Percentiles rank a stretch among this genome's conserved stretches.
Evolutionary conservation across 2,888 invertebrate genomes (phyloP).

Genomic region (Belgica antarctica): DNA sequence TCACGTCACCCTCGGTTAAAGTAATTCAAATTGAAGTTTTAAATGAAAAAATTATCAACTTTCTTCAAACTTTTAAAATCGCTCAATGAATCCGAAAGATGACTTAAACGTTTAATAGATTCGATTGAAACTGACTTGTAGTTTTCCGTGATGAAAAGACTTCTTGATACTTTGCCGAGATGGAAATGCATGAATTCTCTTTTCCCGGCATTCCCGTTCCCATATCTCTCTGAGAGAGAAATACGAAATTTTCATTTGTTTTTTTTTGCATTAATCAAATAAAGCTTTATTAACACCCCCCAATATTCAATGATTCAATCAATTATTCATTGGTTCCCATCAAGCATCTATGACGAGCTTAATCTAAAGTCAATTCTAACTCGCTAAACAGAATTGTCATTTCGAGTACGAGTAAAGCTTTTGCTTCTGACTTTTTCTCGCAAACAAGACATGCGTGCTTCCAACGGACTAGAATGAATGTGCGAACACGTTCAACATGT

Average conservation of each 20-base stretch:
- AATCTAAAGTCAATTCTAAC: too few species aligned
- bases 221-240: background rate
- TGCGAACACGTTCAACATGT: slow-evolving; percentile 13
- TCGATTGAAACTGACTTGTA: slow-evolving; percentile 3
- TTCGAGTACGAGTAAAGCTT: too few species aligned
- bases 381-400: too few species aligned
- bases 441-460: slow-evolving; percentile 17
- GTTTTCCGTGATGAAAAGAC: slow-evolving; percentile 10
- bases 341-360: too few species aligned
- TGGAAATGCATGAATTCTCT: slow-evolving; percentile 2
- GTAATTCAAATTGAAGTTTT: too few species aligned
- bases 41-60: background rate
- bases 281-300: too few species aligned
- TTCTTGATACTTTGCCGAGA: background rate
- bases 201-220: background rate
- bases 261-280: too few species aligned
- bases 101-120: slow-evolving; percentile 22
- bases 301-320: too few species aligned
- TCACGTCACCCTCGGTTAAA: too few species aligned
- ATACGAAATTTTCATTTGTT: background rate
- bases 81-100: background rate
- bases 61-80: slow-evolving; percentile 12
- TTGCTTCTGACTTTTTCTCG: too few species aligned
- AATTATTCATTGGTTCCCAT: too few species aligned
- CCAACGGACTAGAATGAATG: background rate